Conservation (phyloP, 2,888 invertebrate genomes). For the Eupithecia tripunctaria region DNA sequence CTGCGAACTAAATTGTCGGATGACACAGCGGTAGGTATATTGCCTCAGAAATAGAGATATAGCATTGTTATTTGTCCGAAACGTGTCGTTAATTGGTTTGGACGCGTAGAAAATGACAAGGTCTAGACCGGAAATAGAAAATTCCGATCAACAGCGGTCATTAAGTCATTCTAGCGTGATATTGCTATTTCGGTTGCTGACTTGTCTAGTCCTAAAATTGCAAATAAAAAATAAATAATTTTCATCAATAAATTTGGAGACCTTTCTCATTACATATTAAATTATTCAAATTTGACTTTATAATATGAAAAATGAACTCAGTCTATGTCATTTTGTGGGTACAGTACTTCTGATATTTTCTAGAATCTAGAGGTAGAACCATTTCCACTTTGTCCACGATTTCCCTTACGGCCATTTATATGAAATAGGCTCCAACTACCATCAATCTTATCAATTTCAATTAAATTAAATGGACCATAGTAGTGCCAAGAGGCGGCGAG, state of each 20-base stretch:
- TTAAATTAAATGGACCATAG: conserved; percentile 36
- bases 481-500: conserved; percentile 26
- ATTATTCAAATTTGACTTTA: too few relatives aligned
- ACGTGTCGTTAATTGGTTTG: not conserved
- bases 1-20: conserved; percentile 36
- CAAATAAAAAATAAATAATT: too few relatives aligned
- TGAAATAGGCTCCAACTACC: conserved; percentile 18
- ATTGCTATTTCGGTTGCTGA: conserved; percentile 27
- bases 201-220: not conserved
- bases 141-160: conserved; percentile 38
- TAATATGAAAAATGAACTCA: too few relatives aligned
- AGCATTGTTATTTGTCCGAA: not conserved
- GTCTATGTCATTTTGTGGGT: not conserved
- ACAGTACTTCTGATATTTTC: not conserved
- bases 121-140: conserved; percentile 39
- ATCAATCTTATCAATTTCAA: conserved; percentile 33
- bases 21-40: conserved; percentile 35
- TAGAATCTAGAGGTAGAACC: not conserved
- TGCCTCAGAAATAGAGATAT: not conserved
- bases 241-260: conserved; percentile 2
- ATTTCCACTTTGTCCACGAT: not conserved
- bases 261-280: too few relatives aligned
- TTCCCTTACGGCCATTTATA: conserved; percentile 16
- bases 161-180: conserved; percentile 37
- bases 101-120: conserved; percentile 20